These are phyloP conservation scores for Oreocharis arfaki DNA, from an alignment of 2,113 vertebrate species.

Conservation along the genomic window DNA sequence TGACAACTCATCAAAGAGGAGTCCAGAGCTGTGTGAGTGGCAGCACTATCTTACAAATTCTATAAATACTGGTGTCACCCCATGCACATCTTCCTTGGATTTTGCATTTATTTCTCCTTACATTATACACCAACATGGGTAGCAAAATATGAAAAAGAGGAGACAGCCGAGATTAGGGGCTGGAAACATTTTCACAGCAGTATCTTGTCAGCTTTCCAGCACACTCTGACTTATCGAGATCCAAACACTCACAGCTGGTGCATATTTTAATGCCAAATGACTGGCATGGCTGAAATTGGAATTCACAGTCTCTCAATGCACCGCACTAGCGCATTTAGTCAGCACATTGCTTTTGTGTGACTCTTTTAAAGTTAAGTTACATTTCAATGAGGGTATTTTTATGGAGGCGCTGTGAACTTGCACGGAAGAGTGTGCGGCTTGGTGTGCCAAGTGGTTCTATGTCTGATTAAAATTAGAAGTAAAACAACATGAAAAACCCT, in stretches of 20 bases:
- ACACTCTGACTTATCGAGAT: slow-evolving; percentile 67
- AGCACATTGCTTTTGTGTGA: slow-evolving; percentile 47
- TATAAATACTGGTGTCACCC: background rate
- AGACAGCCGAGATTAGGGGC: slow-evolving; percentile 47
- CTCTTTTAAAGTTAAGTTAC: slow-evolving; percentile 52
- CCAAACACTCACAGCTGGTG: slow-evolving; percentile 71
- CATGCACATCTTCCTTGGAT: background rate
- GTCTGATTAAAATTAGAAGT: slow-evolving; percentile 64
- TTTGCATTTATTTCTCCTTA: slow-evolving; percentile 47
- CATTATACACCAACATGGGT: slow-evolving; percentile 13
- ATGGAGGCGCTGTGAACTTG: slow-evolving; percentile 14
- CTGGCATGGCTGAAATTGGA: slow-evolving; percentile 65
- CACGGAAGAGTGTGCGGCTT: background rate
- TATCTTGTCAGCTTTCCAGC: slow-evolving; percentile 64
- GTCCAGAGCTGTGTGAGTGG: background rate
- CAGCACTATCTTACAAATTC: background rate
- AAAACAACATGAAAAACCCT: slow-evolving; percentile 54
- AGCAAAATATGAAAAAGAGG: slow-evolving; percentile 65
- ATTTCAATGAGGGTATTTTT: slow-evolving; percentile 51
- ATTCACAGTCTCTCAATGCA: slow-evolving; percentile 34
- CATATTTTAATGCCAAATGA: slow-evolving; percentile 70
- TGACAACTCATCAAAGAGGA: background rate
- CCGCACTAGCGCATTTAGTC: slow-evolving; percentile 13
- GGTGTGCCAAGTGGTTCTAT: slow-evolving; percentile 18
- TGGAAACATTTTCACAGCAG: slow-evolving; percentile 65